These are phyloP conservation scores for Achroia grisella DNA, from an alignment of 1,140 invertebrate species.

Conservation along the genomic window DNA sequence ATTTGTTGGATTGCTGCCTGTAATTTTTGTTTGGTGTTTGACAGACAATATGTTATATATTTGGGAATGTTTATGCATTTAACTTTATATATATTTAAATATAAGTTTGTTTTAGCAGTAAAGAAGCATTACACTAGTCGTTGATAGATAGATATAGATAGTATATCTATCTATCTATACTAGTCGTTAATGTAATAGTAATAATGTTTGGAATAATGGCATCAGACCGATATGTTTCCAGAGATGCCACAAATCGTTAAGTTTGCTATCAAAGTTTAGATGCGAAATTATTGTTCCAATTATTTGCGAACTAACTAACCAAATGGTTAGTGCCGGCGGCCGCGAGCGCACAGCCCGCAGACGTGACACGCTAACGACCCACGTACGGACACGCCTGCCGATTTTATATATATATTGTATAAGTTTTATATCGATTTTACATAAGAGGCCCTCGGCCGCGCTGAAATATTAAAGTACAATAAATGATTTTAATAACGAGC, in stretches of 20 bases:
- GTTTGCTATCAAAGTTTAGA: slow-evolving; percentile 6
- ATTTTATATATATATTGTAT: slow-evolving; percentile 43
- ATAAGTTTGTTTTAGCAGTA: no score
- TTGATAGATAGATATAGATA: no score
- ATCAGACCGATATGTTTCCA: slow-evolving; percentile 24
- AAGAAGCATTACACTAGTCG: no score
- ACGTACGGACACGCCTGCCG: slow-evolving; percentile 33
- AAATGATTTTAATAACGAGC: slow-evolving; percentile 49
- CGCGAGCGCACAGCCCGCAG: background rate
- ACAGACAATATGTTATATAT: no score
- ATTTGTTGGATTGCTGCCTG: no score
- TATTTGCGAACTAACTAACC: no score
- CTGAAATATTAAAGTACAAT: slow-evolving; percentile 59
- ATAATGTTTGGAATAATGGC: slow-evolving; percentile 1
- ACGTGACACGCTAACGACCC: background rate
- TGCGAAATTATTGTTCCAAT: background rate
- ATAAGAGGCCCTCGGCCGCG: slow-evolving; percentile 47
- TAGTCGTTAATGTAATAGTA: no score
- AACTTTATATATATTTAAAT: background rate
- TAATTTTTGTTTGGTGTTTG: no score
- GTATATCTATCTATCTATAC: no score
- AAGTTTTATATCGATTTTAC: slow-evolving; percentile 64
- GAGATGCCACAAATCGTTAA: slow-evolving; percentile 12
- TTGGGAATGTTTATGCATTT: no score
- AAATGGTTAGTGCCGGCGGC: background rate